Conservation (phyloP, 2,888 invertebrate species). For the Macrostomum cliftonense region DNA sequence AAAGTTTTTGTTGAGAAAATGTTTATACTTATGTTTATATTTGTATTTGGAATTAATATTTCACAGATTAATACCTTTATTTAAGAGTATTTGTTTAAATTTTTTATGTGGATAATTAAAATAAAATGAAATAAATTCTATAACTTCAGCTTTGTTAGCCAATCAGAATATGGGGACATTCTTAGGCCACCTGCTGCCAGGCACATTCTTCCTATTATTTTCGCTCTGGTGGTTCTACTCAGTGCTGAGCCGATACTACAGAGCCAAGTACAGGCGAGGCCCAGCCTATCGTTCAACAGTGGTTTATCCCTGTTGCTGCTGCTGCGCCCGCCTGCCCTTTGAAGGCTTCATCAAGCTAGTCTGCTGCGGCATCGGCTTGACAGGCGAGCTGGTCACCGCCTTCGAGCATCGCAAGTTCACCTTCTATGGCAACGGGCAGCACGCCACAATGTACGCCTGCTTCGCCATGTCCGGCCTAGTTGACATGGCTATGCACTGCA, state of each 20-base stretch:
- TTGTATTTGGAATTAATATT: too few species aligned
- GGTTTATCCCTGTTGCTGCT: slow-evolving; percentile 18
- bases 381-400: slow-evolving; percentile 31
- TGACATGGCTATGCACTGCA: slow-evolving; percentile 18
- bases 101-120: too few species aligned
- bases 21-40: too few species aligned
- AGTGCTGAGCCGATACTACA: slow-evolving; percentile 22
- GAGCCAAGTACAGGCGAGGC: slow-evolving; percentile 16
- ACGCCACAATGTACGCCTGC: slow-evolving; percentile 42
- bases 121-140: too few species aligned
- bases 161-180: slow-evolving; percentile 38
- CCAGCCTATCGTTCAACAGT: slow-evolving; percentile 17
- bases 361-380: slow-evolving; percentile 22
- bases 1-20: too few species aligned
- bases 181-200: slow-evolving; percentile 39
- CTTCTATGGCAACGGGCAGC: slow-evolving; percentile 39
- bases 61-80: too few species aligned
- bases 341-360: slow-evolving; percentile 10
- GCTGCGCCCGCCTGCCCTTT: slow-evolving; percentile 2
- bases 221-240: slow-evolving; percentile 26
- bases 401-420: slow-evolving; percentile 30
- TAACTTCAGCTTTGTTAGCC: too few species aligned
- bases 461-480: slow-evolving; percentile 39
- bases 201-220: slow-evolving; percentile 32
- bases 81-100: too few species aligned